A percentile compares a stretch with the other conserved stretches of the same genome.
Conservation (phyloP, 2,888 invertebrate genomes). For the Chesias legatella region DNA sequence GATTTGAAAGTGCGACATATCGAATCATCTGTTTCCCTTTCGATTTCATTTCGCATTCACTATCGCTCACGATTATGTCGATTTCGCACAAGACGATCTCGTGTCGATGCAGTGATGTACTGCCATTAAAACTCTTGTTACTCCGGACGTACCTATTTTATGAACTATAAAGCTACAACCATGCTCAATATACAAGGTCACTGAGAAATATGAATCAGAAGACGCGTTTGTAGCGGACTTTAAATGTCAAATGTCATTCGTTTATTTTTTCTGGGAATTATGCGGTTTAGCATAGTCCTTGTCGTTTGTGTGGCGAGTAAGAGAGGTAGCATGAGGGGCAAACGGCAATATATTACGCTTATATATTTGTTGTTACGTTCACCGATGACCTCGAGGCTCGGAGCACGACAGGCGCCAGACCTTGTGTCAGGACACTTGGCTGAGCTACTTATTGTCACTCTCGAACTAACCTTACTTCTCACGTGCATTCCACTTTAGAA, state of each 20-base stretch:
- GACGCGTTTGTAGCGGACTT: conserved; percentile 9
- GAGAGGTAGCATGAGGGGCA: conserved; percentile 27
- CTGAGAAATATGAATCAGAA: conserved; percentile 8
- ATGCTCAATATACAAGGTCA: conserved; percentile 15
- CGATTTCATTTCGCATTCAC: conserved; percentile 28
- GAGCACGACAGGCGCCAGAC: conserved; percentile 50
- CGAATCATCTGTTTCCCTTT: conserved; percentile 22
- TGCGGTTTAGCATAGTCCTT: conserved; percentile 19
- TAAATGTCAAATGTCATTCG: conserved; percentile 21
- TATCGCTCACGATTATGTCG: conserved; percentile 19
- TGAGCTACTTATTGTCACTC: conserved; percentile 42
- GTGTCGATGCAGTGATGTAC: too few relatives aligned
- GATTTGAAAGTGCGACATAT: conserved; percentile 24
- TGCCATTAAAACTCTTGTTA: too few relatives aligned
- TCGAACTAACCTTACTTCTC: conserved; percentile 23
- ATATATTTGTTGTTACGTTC: conserved; percentile 63
- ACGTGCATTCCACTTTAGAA: conserved; percentile 31
- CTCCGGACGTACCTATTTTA: too few relatives aligned
- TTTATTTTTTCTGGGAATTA: conserved; percentile 20
- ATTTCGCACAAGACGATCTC: conserved; percentile 15
- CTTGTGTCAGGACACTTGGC: conserved; percentile 58
- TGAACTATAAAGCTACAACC: too few relatives aligned
- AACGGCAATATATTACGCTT: conserved; percentile 47
- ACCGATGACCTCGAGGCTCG: conserved; percentile 62
- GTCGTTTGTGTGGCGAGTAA: conserved; percentile 24